These are phyloP conservation scores for Cantharis lateralis DNA, from an alignment of 2,888 invertebrate genomes.

Conservation along the genomic window DNA sequence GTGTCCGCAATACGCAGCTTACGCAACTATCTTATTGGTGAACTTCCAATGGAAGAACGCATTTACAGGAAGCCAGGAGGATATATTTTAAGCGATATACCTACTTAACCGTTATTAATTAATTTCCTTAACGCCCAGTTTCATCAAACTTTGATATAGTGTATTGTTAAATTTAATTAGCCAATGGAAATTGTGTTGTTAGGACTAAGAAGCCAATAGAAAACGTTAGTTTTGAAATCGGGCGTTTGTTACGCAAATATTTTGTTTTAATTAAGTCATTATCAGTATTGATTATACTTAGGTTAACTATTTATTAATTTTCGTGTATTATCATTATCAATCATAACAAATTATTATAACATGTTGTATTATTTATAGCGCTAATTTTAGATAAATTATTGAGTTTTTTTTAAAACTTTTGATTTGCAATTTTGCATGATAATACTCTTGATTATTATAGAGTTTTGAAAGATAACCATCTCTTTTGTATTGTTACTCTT, in stretches of 20 bases:
- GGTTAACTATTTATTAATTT: background rate
- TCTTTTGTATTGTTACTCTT: no score
- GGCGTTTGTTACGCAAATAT: background rate
- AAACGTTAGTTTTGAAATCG: no score
- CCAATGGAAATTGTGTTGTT: no score
- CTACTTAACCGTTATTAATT: constrained; percentile 50
- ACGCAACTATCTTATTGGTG: constrained; percentile 75
- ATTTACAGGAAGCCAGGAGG: constrained; percentile 71
- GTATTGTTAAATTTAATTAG: no score
- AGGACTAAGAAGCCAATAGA: no score
- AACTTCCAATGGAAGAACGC: constrained; percentile 73
- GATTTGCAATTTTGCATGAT: background rate
- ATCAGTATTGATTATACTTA: background rate
- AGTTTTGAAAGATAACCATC: background rate
- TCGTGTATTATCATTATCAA: background rate
- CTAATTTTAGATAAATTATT: background rate
- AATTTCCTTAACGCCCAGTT: background rate
- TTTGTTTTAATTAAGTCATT: background rate
- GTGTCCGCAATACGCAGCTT: constrained; percentile 66
- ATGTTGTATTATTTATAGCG: background rate
- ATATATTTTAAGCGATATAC: constrained; percentile 63
- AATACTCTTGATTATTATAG: background rate
- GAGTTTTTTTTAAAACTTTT: background rate
- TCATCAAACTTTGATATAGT: no score
- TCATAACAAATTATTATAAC: background rate